Conservation (phyloP, 2,888 invertebrate species). For the Leistus spinibarbis region DNA sequence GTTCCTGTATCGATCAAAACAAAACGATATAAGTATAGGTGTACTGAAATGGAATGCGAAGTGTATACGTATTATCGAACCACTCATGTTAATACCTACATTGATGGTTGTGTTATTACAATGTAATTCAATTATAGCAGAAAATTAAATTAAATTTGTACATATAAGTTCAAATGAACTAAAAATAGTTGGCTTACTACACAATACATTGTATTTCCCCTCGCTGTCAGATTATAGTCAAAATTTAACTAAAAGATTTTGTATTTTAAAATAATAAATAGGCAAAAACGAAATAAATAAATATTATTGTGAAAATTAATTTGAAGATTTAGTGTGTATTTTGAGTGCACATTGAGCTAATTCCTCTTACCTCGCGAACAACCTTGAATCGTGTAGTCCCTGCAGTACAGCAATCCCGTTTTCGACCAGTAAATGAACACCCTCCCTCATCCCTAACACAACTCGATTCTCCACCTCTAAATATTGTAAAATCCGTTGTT, state of each 20-base stretch:
- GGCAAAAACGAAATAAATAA: too few species aligned
- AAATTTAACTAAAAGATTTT: too few species aligned
- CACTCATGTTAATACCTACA: neutral
- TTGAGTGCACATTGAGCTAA: neutral
- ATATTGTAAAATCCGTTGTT: conserved; percentile 74
- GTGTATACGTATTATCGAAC: too few species aligned
- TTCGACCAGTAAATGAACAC: conserved; percentile 67
- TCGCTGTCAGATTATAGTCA: too few species aligned
- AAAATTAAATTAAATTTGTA: conserved; percentile 18
- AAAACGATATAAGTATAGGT: neutral
- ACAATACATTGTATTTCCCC: too few species aligned
- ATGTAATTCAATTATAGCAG: conserved; percentile 39
- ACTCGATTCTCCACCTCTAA: conserved; percentile 64
- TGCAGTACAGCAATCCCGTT: conserved; percentile 65
- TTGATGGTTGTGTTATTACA: neutral
- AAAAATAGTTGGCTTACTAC: conserved; percentile 13
- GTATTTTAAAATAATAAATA: too few species aligned
- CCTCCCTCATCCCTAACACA: conserved; percentile 77
- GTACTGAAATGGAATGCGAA: too few species aligned
- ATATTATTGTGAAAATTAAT: too few species aligned
- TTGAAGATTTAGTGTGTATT: too few species aligned
- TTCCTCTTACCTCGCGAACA: conserved; percentile 71
- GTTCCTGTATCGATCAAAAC: conserved; percentile 56
- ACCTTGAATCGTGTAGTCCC: conserved; percentile 67
- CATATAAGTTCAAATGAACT: conserved; percentile 26